A percentile compares a stretch with the other conserved stretches of the same genome.
Conservation (phyloP, 2,888 invertebrate species). For the Autographa pulchrina region DNA sequence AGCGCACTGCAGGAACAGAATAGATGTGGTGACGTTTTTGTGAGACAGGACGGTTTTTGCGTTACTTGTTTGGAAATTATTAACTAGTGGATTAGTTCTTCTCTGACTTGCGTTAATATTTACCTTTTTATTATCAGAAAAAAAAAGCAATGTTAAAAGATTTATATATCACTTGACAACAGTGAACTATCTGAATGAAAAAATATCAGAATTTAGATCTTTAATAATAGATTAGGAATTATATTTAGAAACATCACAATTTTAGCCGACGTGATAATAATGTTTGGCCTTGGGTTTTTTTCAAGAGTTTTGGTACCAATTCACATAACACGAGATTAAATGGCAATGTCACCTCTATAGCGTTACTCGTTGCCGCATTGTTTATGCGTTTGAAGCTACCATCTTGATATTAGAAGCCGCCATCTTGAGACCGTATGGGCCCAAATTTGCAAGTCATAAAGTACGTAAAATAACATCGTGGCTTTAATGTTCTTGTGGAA, state of each 20-base stretch:
- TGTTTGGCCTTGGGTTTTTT: slow-evolving; percentile 31
- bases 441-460: neutral
- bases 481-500: neutral
- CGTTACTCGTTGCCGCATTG: neutral
- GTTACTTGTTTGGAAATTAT: neutral
- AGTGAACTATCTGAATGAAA: neutral
- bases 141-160: neutral
- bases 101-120: neutral
- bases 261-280: slow-evolving; percentile 19
- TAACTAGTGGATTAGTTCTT: neutral
- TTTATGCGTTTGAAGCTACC: neutral
- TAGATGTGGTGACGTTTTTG: neutral
- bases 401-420: slow-evolving; percentile 16
- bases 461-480: neutral
- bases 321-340: slow-evolving; percentile 20
- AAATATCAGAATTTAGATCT: neutral
- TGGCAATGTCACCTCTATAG: slow-evolving; percentile 32
- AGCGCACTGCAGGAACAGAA: neutral
- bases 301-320: slow-evolving; percentile 9
- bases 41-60: neutral
- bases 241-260: slow-evolving; percentile 2
- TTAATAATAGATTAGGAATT: neutral
- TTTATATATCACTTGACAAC: neutral
- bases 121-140: neutral
- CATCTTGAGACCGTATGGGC: slow-evolving; percentile 23